Evolutionary conservation across 2,888 invertebrate species (phyloP).

Genomic region (Deilephila porcellus): DNA sequence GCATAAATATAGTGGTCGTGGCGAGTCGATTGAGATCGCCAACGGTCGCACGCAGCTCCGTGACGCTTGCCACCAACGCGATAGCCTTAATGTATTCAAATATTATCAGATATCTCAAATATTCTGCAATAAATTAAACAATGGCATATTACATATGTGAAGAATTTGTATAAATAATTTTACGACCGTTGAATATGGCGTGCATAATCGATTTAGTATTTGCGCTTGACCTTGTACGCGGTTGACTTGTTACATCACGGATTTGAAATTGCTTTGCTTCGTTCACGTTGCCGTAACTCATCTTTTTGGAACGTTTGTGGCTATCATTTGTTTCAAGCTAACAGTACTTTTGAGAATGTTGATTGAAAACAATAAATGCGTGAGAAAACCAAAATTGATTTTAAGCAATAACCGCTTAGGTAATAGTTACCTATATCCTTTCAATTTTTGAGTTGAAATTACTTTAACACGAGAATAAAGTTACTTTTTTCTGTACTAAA

Average conservation of each 20-base stretch:
- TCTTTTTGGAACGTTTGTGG: conserved; percentile 21
- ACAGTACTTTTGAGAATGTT: conserved; percentile 33
- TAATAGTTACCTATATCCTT: conserved; percentile 16
- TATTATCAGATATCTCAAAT: conserved; percentile 42
- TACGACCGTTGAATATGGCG: conserved; percentile 46
- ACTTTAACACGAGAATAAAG: neutral
- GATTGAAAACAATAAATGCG: conserved; percentile 32
- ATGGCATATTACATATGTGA: conserved; percentile 41
- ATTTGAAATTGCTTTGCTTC: conserved; percentile 30
- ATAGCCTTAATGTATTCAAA: conserved; percentile 48
- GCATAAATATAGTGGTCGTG: conserved; percentile 62
- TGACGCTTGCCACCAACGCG: conserved; percentile 37
- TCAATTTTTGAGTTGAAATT: neutral
- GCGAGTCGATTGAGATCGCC: conserved; percentile 58
- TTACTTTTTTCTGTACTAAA: neutral
- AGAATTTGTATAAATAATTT: conserved; percentile 42
- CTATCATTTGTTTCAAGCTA: conserved; percentile 25
- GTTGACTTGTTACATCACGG: conserved; percentile 54
- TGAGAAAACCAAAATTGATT: conserved; percentile 24
- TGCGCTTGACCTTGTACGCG: conserved; percentile 67
- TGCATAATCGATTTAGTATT: conserved; percentile 57
- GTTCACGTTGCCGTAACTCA: conserved; percentile 19
- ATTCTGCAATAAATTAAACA: conserved; percentile 38
- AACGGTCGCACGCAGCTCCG: conserved; percentile 47
- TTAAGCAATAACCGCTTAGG: conserved; percentile 7